Evolutionary conservation across 37 sponge, comb jelly and placozoan genomes (phyloP).

Genomic region (Dysidea cf. avara): DNA sequence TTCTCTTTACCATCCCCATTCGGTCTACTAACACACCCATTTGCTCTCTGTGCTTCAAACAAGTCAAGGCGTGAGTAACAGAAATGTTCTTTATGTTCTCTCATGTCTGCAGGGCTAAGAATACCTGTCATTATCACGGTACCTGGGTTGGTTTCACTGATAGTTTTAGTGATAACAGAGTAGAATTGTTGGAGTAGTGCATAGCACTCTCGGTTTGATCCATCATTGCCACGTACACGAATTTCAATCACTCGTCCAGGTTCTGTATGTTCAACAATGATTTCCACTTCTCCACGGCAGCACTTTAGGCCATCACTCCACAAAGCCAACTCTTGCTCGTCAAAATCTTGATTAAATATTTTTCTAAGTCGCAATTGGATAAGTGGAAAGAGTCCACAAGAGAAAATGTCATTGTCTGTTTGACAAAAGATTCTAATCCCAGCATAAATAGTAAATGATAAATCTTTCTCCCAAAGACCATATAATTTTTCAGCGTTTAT

Average conservation of each 20-base stretch:
- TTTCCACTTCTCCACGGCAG: constrained; percentile 81
- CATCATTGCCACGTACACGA: constrained; percentile 61
- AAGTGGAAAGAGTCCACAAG: constrained; percentile 67
- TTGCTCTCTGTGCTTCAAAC: constrained; percentile 69
- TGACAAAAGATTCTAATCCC: constrained; percentile 58
- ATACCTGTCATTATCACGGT: constrained; percentile 37
- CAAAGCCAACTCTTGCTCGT: constrained; percentile 80
- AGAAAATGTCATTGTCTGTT: constrained; percentile 53
- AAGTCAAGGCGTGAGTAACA: constrained; percentile 61
- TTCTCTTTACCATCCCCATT: constrained; percentile 25
- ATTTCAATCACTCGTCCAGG: constrained; percentile 59
- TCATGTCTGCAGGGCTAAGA: constrained; percentile 52
- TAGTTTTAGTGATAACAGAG: constrained; percentile 20
- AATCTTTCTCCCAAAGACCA: constrained; percentile 85
- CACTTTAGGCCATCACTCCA: constrained; percentile 89
- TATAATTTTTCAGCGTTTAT: constrained; percentile 71
- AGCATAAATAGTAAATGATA: constrained; percentile 57
- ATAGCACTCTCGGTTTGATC: constrained; percentile 62
- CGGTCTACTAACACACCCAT: constrained; percentile 3
- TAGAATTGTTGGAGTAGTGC: constrained; percentile 76
- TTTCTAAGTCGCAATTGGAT: constrained; percentile 55
- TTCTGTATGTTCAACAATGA: constrained; percentile 29
- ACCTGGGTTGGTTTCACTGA: constrained; percentile 60
- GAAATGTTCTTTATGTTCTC: constrained; percentile 45
- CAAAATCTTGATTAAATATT: constrained; percentile 68